Conservation (phyloP, 1,140 invertebrate species). For the Mactra quadrangularis region DNA sequence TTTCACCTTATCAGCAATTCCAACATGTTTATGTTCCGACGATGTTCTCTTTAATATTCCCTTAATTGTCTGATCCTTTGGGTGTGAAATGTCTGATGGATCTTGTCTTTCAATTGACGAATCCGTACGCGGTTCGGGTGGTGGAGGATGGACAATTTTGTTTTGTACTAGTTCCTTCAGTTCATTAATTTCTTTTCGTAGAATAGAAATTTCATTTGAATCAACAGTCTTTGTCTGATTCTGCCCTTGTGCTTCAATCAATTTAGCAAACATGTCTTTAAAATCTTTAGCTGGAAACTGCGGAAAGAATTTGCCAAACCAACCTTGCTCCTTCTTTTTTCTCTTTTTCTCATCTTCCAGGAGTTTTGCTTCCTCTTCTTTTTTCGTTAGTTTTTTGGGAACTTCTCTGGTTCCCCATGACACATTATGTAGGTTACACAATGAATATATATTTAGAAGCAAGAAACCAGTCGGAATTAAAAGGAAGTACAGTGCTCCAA, state of each 20-base stretch:
- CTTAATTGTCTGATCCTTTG: constrained; percentile 3
- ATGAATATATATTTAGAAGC: constrained; percentile 80
- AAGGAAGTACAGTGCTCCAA: constrained; percentile 79
- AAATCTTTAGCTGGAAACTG: constrained; percentile 89
- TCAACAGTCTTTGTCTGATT: constrained; percentile 61
- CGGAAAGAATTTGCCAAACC: constrained; percentile 83
- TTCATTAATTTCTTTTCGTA: constrained; percentile 69
- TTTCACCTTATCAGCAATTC: constrained; percentile 32
- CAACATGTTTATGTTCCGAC: constrained; percentile 34
- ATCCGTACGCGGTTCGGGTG: not conserved
- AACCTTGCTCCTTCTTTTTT: constrained; percentile 69
- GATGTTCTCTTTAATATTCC: constrained; percentile 40
- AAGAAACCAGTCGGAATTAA: constrained; percentile 81
- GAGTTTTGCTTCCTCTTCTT: constrained; percentile 71
- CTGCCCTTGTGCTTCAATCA: constrained; percentile 52
- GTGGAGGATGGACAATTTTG: not conserved
- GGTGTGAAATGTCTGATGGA: not conserved
- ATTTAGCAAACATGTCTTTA: constrained; percentile 90
- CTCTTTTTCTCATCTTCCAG: constrained; percentile 69
- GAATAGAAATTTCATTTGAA: constrained; percentile 64
- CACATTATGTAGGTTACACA: constrained; percentile 80
- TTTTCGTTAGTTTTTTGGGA: constrained; percentile 82
- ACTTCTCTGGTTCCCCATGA: constrained; percentile 81
- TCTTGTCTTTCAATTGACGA: constrained; percentile 32
- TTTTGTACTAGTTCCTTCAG: constrained; percentile 48